These are phyloP conservation scores for Myopa testacea DNA, from an alignment of 2,888 invertebrate genomes.

Conservation along the genomic window DNA sequence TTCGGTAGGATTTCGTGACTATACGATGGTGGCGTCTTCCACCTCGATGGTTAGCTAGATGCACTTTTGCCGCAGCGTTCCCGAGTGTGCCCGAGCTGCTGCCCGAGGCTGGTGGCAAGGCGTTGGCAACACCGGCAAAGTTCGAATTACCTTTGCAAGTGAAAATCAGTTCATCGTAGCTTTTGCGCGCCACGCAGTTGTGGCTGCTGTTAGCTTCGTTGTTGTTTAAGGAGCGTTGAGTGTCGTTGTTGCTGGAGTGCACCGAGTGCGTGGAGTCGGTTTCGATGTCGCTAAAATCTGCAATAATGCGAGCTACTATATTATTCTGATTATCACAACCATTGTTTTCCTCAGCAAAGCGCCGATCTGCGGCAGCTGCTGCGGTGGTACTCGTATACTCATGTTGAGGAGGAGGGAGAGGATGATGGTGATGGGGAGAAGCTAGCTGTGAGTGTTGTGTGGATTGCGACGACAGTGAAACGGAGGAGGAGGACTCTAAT, in stretches of 20 bases:
- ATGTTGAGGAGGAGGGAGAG: constrained; percentile 41
- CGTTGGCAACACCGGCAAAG: constrained; percentile 18
- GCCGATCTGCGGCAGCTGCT: constrained; percentile 42
- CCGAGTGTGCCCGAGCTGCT: constrained; percentile 35
- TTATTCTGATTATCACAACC: constrained; percentile 70
- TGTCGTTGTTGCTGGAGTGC: constrained; percentile 43
- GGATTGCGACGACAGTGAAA: constrained; percentile 36
- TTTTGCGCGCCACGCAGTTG: constrained; percentile 53
- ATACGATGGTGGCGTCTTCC: constrained; percentile 64
- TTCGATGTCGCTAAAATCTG: constrained; percentile 75
- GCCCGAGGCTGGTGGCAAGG: constrained; percentile 35
- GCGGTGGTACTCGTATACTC: constrained; percentile 46
- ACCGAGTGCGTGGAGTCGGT: constrained; percentile 68
- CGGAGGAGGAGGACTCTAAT: constrained; percentile 64
- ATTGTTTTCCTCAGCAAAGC: constrained; percentile 49
- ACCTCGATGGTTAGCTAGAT: constrained; percentile 56
- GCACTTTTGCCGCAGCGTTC: constrained; percentile 47
- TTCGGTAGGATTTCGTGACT: constrained; percentile 66
- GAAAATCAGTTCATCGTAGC: constrained; percentile 71
- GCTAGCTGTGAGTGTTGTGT: constrained; percentile 52
- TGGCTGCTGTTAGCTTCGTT: constrained; percentile 40
- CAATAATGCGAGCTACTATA: constrained; percentile 73
- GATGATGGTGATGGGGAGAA: constrained; percentile 53
- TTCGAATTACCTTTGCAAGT: constrained; percentile 61
- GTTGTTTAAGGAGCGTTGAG: constrained; percentile 28